Evolutionary conservation across 2,113 vertebrate genomes (phyloP).

Genomic region (Mustela lutreola): DNA sequence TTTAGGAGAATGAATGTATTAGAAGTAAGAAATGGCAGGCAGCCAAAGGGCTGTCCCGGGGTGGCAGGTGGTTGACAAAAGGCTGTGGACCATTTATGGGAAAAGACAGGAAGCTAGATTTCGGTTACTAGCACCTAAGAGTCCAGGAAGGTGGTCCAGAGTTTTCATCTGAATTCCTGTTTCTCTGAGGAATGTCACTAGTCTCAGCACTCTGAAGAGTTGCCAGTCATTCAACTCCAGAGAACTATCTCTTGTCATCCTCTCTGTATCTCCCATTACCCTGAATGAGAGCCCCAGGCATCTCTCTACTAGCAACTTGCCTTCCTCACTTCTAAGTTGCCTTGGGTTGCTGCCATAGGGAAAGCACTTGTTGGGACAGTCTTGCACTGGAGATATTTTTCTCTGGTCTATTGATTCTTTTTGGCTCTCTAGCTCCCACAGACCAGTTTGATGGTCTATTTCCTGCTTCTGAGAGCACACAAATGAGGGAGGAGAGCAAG

Average conservation of each 20-base stretch:
- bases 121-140: slow-evolving; percentile 39
- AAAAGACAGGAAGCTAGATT: slow-evolving; percentile 27
- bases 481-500: background rate
- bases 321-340: background rate
- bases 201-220: background rate
- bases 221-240: background rate
- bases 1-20: slow-evolving; percentile 17
- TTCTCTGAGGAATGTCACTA: background rate
- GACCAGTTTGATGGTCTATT: background rate
- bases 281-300: background rate
- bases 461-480: background rate
- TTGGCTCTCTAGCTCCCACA: background rate
- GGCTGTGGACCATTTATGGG: background rate
- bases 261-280: background rate
- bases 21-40: slow-evolving; percentile 38
- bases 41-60: background rate
- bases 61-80: background rate
- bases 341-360: background rate
- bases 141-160: background rate
- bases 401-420: background rate
- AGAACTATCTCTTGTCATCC: background rate
- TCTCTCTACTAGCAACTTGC: background rate
- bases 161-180: background rate
- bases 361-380: background rate
- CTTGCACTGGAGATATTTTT: background rate